These are phyloP conservation scores for Parapristionchus giblindavisi DNA, from an alignment of 2,888 invertebrate species.

Conservation along the genomic window DNA sequence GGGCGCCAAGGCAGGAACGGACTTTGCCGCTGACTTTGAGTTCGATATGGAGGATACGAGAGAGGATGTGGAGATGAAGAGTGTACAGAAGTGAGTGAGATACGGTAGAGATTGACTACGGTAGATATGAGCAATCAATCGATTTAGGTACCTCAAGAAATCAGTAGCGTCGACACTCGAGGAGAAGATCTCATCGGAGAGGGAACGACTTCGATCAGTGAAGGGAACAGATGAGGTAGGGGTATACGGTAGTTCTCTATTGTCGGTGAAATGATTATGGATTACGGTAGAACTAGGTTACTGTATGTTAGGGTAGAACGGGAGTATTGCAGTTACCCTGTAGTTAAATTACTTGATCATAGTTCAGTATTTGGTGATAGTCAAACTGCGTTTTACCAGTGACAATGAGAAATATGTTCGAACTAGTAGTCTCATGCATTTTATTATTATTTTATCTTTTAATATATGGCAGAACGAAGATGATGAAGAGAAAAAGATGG, in stretches of 20 bases:
- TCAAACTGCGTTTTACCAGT: neutral
- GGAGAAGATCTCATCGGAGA: slow-evolving; percentile 62
- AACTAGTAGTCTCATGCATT: no score
- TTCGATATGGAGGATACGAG: slow-evolving; percentile 47
- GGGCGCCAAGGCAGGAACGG: slow-evolving; percentile 54
- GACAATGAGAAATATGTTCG: neutral
- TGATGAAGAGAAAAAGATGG: slow-evolving; percentile 39
- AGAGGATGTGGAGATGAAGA: slow-evolving; percentile 28
- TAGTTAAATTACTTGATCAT: no score
- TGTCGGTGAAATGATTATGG: neutral
- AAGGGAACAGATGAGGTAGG: slow-evolving; percentile 27
- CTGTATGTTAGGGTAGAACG: neutral
- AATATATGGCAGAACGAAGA: neutral
- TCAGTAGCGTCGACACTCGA: slow-evolving; percentile 58
- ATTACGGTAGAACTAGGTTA: neutral
- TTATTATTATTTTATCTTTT: neutral
- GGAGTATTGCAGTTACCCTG: neutral
- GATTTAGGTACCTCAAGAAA: slow-evolving; percentile 59
- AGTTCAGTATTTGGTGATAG: no score
- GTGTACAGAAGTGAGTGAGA: slow-evolving; percentile 25
- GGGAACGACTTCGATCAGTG: slow-evolving; percentile 39
- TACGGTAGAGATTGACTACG: neutral
- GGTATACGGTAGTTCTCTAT: slow-evolving; percentile 33
- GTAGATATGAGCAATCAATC: neutral
- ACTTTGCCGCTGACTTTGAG: slow-evolving; percentile 54